Conservation (phyloP, 2,888 invertebrate species). For the Clostera curtula region DNA sequence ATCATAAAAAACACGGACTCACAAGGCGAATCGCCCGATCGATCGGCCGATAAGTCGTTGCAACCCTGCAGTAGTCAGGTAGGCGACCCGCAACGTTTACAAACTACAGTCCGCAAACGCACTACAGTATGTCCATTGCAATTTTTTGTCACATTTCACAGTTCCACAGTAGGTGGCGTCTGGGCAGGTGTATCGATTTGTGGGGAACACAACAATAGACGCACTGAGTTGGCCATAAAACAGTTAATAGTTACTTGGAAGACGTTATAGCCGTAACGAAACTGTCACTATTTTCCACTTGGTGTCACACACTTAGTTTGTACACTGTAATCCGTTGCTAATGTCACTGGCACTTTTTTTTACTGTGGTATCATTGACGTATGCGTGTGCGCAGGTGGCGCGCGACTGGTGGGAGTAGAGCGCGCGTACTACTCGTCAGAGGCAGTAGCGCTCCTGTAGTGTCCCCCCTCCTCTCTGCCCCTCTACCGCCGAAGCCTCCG, state of each 20-base stretch:
- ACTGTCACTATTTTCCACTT: constrained; percentile 34
- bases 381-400: constrained; percentile 59
- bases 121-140: constrained; percentile 61
- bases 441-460: constrained; percentile 71
- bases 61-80: constrained; percentile 62
- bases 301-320: constrained; percentile 27
- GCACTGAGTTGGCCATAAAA: constrained; percentile 64
- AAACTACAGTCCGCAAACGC: constrained; percentile 44
- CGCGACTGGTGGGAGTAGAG: constrained; percentile 62
- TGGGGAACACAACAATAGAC: constrained; percentile 63
- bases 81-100: constrained; percentile 68
- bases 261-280: constrained; percentile 39
- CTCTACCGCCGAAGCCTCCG: constrained; percentile 48
- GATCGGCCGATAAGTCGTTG: constrained; percentile 44
- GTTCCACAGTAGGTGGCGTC: constrained; percentile 54
- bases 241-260: constrained; percentile 51
- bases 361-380: constrained; percentile 31
- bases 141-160: constrained; percentile 74
- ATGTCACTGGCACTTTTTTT: constrained; percentile 31
- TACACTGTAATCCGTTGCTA: constrained; percentile 61
- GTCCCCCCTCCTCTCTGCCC: constrained; percentile 28
- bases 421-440: constrained; percentile 67
- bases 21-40: constrained; percentile 64
- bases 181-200: constrained; percentile 68
- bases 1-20: constrained; percentile 52